phyloP scores from a whole-genome alignment of 1,140 invertebrate species.

The Fopius arisanus region DNA sequence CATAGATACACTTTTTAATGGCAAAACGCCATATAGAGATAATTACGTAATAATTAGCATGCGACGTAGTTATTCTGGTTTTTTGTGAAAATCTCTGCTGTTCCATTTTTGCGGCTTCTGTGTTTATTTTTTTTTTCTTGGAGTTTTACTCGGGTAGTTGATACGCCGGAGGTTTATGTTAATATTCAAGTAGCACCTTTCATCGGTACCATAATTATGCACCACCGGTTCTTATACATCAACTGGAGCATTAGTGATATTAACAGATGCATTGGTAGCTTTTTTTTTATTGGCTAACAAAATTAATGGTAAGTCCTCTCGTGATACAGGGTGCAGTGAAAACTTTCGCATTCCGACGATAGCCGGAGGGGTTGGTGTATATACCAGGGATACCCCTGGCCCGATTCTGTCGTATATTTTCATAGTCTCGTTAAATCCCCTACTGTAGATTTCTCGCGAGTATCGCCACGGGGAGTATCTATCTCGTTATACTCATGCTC shows the following conservation, averaged over 20 bases:
- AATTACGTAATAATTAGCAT: too few relatives aligned
- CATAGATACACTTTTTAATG: too few relatives aligned
- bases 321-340: background rate
- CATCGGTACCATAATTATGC: background rate
- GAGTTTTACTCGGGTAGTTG: background rate
- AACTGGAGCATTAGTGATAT: constrained; percentile 16
- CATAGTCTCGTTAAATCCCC: constrained; percentile 26
- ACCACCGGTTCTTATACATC: background rate
- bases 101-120: background rate
- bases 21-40: too few relatives aligned
- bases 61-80: too few relatives aligned
- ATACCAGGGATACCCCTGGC: background rate
- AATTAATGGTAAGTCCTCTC: constrained; percentile 13
- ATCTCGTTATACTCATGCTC: constrained; percentile 14
- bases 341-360: background rate
- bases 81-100: too few relatives aligned
- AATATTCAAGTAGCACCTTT: constrained; percentile 7
- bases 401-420: constrained; percentile 21
- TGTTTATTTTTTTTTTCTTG: background rate
- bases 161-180: background rate
- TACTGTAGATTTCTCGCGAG: constrained; percentile 5
- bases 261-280: constrained; percentile 17
- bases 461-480: background rate
- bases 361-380: background rate
- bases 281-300: constrained; percentile 14